A percentile compares a stretch with the other conserved stretches of the same genome.
Evolutionary conservation across 2,797 vertebrate species (phyloP).

Genomic region (Schizothorax lantsangensis): DNA sequence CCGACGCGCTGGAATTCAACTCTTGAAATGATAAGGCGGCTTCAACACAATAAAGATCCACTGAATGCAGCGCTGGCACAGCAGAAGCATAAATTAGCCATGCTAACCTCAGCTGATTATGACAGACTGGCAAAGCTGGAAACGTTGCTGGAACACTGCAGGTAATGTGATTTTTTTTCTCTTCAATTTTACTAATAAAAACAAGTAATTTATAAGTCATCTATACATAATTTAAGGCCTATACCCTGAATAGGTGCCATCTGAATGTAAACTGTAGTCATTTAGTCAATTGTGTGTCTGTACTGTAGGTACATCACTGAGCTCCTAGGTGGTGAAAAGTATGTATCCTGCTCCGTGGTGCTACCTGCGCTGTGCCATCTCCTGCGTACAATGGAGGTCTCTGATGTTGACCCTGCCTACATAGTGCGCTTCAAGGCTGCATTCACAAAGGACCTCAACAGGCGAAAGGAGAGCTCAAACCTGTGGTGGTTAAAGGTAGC

Average conservation of each 20-base stretch:
- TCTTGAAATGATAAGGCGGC: slow-evolving; percentile 38
- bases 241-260: neutral
- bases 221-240: neutral
- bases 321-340: too few species aligned
- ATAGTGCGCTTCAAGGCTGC: too few species aligned
- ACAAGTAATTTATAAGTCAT: neutral
- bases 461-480: too few species aligned
- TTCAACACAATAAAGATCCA: slow-evolving; percentile 49
- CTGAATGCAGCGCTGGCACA: slow-evolving; percentile 6
- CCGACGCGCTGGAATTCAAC: slow-evolving; percentile 42
- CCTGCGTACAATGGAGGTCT: too few species aligned
- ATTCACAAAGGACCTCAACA: too few species aligned
- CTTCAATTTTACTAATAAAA: slow-evolving; percentile 12
- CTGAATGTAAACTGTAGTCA: too few species aligned
- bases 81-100: neutral
- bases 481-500: too few species aligned
- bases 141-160: slow-evolving; percentile 47
- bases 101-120: slow-evolving; percentile 7
- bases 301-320: too few species aligned
- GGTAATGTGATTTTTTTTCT: slow-evolving; percentile 2
- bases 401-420: too few species aligned
- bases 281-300: too few species aligned
- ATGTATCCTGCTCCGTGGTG: too few species aligned
- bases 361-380: too few species aligned
- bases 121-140: slow-evolving; percentile 42